Percentiles rank a stretch among this genome's conserved stretches.
These are phyloP conservation scores for Dendrocopos noguchii DNA, from an alignment of 2,113 vertebrate genomes.

Conservation along the genomic window DNA sequence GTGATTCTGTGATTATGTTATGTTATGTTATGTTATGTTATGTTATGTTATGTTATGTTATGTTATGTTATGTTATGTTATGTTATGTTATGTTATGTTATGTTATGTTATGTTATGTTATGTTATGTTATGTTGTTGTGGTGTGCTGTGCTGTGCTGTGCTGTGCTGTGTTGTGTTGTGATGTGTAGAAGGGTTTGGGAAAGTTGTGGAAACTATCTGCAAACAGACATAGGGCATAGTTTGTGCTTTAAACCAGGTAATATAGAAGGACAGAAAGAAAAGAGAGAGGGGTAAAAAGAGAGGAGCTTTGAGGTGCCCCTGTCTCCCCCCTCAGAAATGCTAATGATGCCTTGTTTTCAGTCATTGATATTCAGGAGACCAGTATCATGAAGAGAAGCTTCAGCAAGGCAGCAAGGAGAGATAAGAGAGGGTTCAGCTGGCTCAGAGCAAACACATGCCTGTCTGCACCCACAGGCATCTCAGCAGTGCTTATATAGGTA, in stretches of 20 bases:
- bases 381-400: conserved; percentile 25
- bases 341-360: not conserved
- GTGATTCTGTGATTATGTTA: no score
- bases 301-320: not conserved
- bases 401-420: conserved; percentile 42
- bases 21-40: no score
- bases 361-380: conserved; percentile 27
- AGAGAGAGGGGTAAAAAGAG: no score
- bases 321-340: not conserved
- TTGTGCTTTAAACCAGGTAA: not conserved
- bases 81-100: no score
- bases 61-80: no score
- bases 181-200: not conserved
- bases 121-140: no score
- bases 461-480: not conserved
- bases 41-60: no score
- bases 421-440: not conserved
- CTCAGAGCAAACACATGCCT: not conserved
- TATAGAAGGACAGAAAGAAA: not conserved
- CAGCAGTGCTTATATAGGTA: not conserved
- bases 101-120: no score
- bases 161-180: no score
- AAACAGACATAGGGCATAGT: not conserved
- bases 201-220: not conserved
- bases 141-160: not conserved